phyloP scores from a whole-genome alignment of 2,113 vertebrate species.

The Patagioenas fasciata region DNA sequence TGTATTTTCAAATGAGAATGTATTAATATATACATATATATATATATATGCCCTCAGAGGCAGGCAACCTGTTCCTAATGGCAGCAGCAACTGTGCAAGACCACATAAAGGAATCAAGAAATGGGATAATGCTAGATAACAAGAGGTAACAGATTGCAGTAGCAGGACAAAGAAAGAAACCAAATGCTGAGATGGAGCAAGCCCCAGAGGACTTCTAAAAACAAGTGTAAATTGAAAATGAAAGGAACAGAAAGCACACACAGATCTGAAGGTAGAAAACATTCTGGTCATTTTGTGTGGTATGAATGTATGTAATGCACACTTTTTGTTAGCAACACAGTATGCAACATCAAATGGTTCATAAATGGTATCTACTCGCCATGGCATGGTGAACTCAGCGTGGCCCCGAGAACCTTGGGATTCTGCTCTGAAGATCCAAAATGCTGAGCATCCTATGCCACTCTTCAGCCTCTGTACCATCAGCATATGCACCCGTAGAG shows the following conservation, averaged over 20 bases:
- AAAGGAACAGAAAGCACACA: constrained; percentile 26
- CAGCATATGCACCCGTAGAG: fast-evolving
- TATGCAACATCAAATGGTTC: background rate
- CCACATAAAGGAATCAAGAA: constrained; percentile 20
- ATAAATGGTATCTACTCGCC: background rate
- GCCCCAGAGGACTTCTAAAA: constrained; percentile 43
- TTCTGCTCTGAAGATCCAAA: background rate
- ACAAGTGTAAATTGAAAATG: constrained; percentile 30
- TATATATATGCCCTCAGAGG: background rate
- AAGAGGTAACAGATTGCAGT: constrained; percentile 52
- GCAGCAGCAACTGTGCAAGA: constrained; percentile 15
- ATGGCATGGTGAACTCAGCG: background rate
- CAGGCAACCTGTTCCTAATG: constrained; percentile 23
- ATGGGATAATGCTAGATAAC: constrained; percentile 43
- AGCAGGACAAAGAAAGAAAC: constrained; percentile 46
- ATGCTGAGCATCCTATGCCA: background rate
- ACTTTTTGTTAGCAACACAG: background rate
- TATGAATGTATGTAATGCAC: background rate
- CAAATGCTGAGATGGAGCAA: constrained; percentile 43
- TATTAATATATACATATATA: background rate
- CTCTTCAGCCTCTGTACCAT: background rate
- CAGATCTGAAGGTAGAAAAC: background rate
- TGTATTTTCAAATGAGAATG: constrained; percentile 34
- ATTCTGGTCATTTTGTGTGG: background rate
- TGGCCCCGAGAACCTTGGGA: background rate